Evolutionary conservation across 2,888 invertebrate genomes (phyloP).

Genomic region (Agelastica alni): DNA sequence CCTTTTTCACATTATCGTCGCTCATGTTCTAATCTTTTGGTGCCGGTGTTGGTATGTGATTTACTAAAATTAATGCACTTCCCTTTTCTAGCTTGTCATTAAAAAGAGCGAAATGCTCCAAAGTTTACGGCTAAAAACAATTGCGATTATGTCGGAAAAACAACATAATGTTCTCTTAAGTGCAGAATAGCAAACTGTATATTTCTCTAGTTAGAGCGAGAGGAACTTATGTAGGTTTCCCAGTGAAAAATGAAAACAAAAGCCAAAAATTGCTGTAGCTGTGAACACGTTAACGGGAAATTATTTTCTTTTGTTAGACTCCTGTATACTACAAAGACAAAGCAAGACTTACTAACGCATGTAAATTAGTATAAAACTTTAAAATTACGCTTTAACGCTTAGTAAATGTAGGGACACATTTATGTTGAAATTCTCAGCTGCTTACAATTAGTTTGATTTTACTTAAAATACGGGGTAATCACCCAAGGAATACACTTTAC

Average conservation of each 20-base stretch:
- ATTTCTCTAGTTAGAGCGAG: slow-evolving; percentile 19
- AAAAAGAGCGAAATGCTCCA: slow-evolving; percentile 24
- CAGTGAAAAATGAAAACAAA: slow-evolving; percentile 19
- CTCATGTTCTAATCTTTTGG: no score
- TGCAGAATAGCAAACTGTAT: slow-evolving; percentile 24
- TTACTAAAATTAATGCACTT: slow-evolving; percentile 26
- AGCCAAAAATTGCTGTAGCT: slow-evolving; percentile 8
- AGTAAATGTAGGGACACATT: no score
- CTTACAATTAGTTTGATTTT: no score
- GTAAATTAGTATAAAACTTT: no score
- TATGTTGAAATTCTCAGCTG: no score
- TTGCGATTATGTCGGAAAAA: slow-evolving; percentile 34
- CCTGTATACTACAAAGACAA: no score
- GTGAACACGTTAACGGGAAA: slow-evolving; percentile 2
- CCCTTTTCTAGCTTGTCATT: slow-evolving; percentile 16
- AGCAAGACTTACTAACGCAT: no score
- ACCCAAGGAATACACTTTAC: no score
- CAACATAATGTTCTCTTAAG: slow-evolving; percentile 36
- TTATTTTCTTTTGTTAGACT: neutral
- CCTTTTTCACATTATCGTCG: no score
- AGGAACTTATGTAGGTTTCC: slow-evolving; percentile 14
- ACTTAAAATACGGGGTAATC: no score
- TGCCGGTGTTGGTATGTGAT: slow-evolving; percentile 7
- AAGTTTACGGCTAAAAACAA: slow-evolving; percentile 35
- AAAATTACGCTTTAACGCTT: no score